Conservation (phyloP, 2,113 vertebrate species). For the Eidolon helvum region DNA sequence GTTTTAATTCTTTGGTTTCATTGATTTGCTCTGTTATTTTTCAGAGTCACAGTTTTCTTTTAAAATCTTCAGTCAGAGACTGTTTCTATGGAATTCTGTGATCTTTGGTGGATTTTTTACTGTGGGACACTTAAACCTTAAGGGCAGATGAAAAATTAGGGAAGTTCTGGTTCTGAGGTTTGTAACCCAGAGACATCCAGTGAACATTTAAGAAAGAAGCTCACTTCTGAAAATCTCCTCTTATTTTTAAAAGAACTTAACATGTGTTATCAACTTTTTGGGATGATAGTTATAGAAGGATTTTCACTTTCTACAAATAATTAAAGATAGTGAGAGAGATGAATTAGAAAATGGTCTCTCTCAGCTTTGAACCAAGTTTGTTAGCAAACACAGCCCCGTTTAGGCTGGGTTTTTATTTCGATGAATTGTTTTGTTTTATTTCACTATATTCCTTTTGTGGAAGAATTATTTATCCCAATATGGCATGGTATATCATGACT, state of each 20-base stretch:
- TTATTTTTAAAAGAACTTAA: not conserved
- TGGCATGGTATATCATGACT: not conserved
- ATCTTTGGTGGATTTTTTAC: not conserved
- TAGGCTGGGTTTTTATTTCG: not conserved
- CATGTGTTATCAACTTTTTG: not conserved
- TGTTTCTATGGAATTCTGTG: not conserved
- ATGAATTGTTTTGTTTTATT: not conserved
- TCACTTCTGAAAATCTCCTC: not conserved
- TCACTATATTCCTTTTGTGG: not conserved
- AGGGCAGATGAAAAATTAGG: not conserved
- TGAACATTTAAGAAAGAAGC: not conserved
- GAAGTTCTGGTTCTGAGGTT: not conserved
- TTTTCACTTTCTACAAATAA: not conserved
- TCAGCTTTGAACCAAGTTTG: not conserved
- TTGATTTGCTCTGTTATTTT: not conserved
- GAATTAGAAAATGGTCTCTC: conserved; percentile 20
- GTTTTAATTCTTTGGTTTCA: not conserved
- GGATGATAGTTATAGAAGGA: not conserved
- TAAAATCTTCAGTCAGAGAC: not conserved
- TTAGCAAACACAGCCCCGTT: not conserved
- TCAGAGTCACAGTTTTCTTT: not conserved
- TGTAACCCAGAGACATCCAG: not conserved
- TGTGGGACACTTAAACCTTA: not conserved
- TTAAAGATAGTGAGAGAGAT: not conserved
- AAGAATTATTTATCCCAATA: not conserved